Evolutionary conservation across 2,888 invertebrate species (phyloP).

Genomic region (Aethes cnicana): DNA sequence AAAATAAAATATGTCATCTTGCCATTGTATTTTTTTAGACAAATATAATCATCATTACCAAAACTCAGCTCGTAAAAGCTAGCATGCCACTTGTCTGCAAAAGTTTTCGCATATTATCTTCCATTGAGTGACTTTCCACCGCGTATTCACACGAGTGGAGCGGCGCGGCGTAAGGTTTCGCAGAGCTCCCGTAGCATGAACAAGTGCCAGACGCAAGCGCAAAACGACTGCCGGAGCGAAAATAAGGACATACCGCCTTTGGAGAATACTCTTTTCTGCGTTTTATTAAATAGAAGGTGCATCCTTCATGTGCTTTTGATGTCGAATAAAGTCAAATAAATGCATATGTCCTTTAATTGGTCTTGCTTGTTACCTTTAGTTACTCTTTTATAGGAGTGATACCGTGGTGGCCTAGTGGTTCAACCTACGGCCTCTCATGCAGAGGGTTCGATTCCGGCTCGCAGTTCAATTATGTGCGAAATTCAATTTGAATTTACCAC

Average conservation of each 20-base stretch:
- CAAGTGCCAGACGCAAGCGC: conserved; percentile 34
- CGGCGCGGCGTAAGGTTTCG: conserved; percentile 30
- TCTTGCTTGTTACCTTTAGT: background rate
- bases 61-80: background rate
- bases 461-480: too few relatives aligned
- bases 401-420: too few relatives aligned
- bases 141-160: conserved; percentile 38
- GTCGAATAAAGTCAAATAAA: conserved; percentile 1
- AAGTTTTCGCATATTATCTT: background rate
- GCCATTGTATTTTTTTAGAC: too few relatives aligned
- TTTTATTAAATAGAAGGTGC: conserved; percentile 25
- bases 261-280: conserved; percentile 37
- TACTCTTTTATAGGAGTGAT: too few relatives aligned
- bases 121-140: conserved; percentile 32
- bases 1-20: too few relatives aligned
- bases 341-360: background rate
- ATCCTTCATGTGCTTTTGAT: background rate
- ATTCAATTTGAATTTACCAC: too few relatives aligned
- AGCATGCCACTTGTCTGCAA: background rate
- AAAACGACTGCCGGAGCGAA: conserved; percentile 35
- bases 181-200: conserved; percentile 37
- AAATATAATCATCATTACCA: too few relatives aligned
- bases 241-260: conserved; percentile 41
- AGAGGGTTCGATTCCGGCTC: too few relatives aligned
- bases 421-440: too few relatives aligned